These are phyloP conservation scores for Hydrochoerus hydrochaeris DNA, from an alignment of 2,113 vertebrate genomes.

Conservation along the genomic window DNA sequence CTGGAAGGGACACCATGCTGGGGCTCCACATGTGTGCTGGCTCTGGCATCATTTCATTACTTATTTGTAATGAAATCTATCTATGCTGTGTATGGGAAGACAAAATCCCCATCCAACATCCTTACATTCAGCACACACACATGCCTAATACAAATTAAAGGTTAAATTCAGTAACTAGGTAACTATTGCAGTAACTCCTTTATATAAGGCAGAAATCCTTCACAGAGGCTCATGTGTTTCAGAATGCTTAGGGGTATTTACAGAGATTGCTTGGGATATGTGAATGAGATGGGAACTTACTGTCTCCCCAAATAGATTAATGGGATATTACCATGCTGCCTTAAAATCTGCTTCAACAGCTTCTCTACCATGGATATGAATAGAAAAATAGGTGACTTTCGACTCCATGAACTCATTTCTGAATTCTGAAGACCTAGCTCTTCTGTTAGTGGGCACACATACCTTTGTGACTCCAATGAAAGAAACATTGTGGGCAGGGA, in stretches of 20 bases:
- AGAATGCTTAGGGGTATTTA: background rate
- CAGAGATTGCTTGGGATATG: background rate
- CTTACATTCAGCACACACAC: too few relatives aligned
- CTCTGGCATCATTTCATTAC: background rate
- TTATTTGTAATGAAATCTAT: background rate
- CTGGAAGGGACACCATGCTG: too few relatives aligned
- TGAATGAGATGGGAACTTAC: background rate
- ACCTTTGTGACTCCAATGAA: background rate
- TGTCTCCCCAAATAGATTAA: background rate
- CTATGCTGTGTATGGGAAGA: background rate
- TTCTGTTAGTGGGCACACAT: background rate
- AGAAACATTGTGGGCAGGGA: background rate
- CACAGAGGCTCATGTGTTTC: background rate
- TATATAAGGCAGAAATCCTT: background rate
- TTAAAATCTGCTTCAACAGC: background rate
- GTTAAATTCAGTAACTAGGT: background rate
- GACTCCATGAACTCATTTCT: background rate
- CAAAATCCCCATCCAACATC: background rate
- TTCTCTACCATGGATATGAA: background rate
- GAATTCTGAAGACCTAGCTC: background rate
- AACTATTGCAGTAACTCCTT: background rate
- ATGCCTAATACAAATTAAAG: background rate
- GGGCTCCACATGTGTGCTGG: background rate
- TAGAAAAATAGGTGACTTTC: background rate
- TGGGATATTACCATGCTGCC: background rate